Conservation (phyloP, 2,888 invertebrate species). For the Fragum sueziense region DNA sequence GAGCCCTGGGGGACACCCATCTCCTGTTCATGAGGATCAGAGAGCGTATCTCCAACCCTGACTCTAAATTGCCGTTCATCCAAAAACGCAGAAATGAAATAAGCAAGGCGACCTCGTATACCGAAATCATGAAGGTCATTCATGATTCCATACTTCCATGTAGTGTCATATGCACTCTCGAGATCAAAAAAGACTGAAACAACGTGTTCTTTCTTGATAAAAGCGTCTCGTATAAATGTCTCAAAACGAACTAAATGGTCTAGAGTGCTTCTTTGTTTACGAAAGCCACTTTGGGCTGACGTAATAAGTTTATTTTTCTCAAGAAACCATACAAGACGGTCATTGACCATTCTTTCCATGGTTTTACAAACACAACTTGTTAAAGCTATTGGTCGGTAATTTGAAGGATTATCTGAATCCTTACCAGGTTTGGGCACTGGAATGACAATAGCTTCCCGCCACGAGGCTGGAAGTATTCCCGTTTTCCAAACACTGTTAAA, state of each 20-base stretch:
- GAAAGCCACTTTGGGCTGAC: conserved; percentile 52
- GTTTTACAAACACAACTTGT: conserved; percentile 69
- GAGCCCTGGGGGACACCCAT: conserved; percentile 30
- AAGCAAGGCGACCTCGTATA: conserved; percentile 20
- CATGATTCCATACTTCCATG: conserved; percentile 44
- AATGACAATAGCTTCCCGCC: conserved; percentile 49
- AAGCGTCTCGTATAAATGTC: conserved; percentile 54
- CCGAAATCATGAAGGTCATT: conserved; percentile 37
- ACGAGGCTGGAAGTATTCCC: conserved; percentile 44
- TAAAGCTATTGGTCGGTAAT: conserved; percentile 71
- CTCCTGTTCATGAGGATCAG: conserved; percentile 24
- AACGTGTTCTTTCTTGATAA: conserved; percentile 57
- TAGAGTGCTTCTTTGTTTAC: conserved; percentile 37
- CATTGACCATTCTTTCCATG: conserved; percentile 66
- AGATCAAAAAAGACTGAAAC: conserved; percentile 57
- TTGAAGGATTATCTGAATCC: conserved; percentile 49
- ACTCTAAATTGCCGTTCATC: conserved; percentile 29
- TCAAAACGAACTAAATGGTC: conserved; percentile 57
- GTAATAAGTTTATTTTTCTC: conserved; percentile 55
- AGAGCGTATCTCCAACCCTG: conserved; percentile 21
- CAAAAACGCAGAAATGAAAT: conserved; percentile 25
- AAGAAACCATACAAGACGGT: conserved; percentile 61
- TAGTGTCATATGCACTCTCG: conserved; percentile 40
- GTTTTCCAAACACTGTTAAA: conserved; percentile 48
- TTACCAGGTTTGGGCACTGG: conserved; percentile 59